These are phyloP conservation scores for Rhincodon typus DNA, from an alignment of 2,797 vertebrate genomes.

Conservation along the genomic window DNA sequence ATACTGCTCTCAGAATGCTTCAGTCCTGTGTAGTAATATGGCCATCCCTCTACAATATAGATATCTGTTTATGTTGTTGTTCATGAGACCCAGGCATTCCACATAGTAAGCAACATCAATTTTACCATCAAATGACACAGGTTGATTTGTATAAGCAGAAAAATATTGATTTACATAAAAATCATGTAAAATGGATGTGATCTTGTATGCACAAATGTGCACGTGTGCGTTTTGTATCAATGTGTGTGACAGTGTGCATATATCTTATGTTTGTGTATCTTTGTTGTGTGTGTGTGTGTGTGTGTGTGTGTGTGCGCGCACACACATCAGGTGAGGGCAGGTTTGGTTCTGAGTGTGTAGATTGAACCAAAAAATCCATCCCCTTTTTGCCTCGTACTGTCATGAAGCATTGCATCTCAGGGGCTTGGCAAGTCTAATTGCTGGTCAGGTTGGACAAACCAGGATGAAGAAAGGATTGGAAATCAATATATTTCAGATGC, in stretches of 20 bases:
- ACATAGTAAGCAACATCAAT: neutral
- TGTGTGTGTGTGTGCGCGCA: neutral
- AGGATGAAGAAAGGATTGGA: neutral
- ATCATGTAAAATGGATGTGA: neutral
- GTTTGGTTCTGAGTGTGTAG: too few species aligned
- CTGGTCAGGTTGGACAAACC: neutral
- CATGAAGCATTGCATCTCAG: neutral
- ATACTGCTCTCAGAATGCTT: neutral
- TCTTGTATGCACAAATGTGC: neutral
- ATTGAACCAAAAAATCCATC: neutral
- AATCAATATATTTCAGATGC: neutral
- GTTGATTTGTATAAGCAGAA: neutral
- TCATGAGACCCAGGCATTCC: neutral
- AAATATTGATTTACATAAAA: neutral
- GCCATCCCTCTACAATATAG: neutral
- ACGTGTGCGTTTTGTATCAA: neutral
- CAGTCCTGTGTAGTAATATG: neutral
- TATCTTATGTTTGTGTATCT: neutral
- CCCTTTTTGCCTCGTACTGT: neutral
- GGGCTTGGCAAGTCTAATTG: neutral
- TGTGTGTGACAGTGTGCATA: neutral
- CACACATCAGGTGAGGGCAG: too few species aligned
- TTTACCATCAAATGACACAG: neutral
- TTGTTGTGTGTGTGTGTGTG: neutral
- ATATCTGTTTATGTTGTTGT: neutral